A percentile compares a stretch with the other conserved stretches of the same genome.
These are phyloP conservation scores for Drosophila mojavensis DNA, from an alignment of 1,140 invertebrate species.

Conservation along the genomic window DNA sequence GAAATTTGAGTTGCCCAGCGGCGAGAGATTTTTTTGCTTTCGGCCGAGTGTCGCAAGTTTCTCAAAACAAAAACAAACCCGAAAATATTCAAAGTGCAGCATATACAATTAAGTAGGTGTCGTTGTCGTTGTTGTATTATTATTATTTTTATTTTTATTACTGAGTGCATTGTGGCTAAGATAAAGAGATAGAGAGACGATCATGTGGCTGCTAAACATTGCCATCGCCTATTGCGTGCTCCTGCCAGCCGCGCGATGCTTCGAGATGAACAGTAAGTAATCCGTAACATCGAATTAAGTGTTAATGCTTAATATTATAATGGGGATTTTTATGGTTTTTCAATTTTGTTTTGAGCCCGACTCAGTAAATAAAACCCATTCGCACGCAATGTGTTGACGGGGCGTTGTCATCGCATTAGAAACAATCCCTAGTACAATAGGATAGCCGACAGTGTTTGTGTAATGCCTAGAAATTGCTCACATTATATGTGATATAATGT, in stretches of 20 bases:
- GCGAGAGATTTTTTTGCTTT: constrained; percentile 44
- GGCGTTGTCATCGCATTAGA: constrained; percentile 11
- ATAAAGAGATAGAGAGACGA: not conserved
- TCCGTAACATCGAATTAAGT: not conserved
- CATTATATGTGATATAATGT: constrained; percentile 4
- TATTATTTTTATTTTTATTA: constrained; percentile 1
- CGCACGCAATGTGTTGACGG: constrained; percentile 2
- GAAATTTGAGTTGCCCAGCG: constrained; percentile 54
- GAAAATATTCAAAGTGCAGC: constrained; percentile 24
- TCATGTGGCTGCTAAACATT: constrained; percentile 37
- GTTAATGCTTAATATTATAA: not conserved
- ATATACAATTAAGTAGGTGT: constrained; percentile 16
- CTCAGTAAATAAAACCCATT: not conserved
- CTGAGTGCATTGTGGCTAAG: constrained; percentile 7
- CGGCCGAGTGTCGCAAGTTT: constrained; percentile 62
- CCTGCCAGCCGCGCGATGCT: constrained; percentile 47
- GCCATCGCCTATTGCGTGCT: constrained; percentile 45
- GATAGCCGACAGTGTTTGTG: constrained; percentile 9
- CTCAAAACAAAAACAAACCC: constrained; percentile 17
- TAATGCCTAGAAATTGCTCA: not conserved
- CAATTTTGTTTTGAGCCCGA: too few species aligned
- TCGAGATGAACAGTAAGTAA: constrained; percentile 79
- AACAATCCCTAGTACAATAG: constrained; percentile 16
- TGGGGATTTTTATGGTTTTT: not conserved
- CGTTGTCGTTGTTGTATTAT: not conserved